Conservation (phyloP, 2,888 invertebrate species). For the Drosophila buzzatii region DNA sequence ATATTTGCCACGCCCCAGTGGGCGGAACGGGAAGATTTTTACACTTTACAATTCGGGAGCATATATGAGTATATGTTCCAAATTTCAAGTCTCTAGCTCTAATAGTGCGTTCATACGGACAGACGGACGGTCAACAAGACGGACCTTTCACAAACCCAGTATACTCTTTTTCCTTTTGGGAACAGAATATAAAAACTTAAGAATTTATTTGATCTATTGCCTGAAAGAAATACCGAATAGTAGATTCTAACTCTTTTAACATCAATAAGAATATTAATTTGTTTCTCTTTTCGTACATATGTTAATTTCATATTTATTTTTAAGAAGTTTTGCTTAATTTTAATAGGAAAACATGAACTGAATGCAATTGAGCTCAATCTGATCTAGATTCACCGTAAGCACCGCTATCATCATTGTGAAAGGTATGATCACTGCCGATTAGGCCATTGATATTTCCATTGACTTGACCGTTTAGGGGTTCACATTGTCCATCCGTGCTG, state of each 20-base stretch:
- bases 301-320: slow-evolving; percentile 1
- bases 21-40: too few relatives aligned
- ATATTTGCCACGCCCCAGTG: too few relatives aligned
- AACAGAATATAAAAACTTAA: too few relatives aligned
- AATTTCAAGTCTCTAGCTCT: too few relatives aligned
- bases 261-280: background rate
- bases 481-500: slow-evolving; percentile 2
- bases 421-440: background rate
- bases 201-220: too few relatives aligned
- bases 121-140: too few relatives aligned
- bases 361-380: background rate
- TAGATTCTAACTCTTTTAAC: background rate
- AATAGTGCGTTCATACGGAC: too few relatives aligned
- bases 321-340: background rate
- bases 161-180: too few relatives aligned
- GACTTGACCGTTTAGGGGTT: background rate
- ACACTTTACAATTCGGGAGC: too few relatives aligned
- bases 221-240: background rate
- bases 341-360: background rate
- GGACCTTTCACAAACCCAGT: too few relatives aligned
- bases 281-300: background rate
- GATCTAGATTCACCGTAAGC: background rate
- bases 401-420: background rate
- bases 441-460: slow-evolving; percentile 5
- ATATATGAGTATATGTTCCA: too few relatives aligned